Evolutionary conservation across 2,113 vertebrate genomes (phyloP).

Genomic region (Callocephalon fimbriatum): DNA sequence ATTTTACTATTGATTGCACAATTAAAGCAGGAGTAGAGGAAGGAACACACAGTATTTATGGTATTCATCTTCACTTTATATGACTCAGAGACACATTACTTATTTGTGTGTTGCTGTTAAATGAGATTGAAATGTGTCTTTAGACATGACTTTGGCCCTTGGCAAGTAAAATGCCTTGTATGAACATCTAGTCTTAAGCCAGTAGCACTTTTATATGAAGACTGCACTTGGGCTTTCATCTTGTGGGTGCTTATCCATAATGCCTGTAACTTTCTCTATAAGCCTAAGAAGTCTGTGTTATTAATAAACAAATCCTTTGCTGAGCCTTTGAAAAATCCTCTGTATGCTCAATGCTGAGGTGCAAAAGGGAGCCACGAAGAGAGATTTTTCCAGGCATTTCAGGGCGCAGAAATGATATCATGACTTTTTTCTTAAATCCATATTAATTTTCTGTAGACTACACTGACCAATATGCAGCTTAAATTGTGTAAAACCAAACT

Average conservation of each 20-base stretch:
- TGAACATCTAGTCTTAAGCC: background rate
- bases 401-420: background rate
- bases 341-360: background rate
- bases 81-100: background rate
- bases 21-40: background rate
- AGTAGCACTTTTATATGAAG: background rate
- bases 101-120: constrained; percentile 15
- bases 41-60: background rate
- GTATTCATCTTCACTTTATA: background rate
- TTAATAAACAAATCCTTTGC: background rate
- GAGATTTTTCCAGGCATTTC: background rate
- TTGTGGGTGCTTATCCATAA: background rate
- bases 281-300: background rate
- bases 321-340: background rate
- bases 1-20: constrained; percentile 7
- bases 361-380: background rate
- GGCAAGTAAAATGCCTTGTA: background rate
- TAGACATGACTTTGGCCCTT: background rate
- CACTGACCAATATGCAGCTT: background rate
- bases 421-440: background rate
- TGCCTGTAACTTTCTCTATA: background rate
- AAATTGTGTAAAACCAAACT: background rate
- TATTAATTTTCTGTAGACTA: background rate
- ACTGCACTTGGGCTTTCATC: background rate
- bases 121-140: background rate